Percentiles rank a stretch among this genome's conserved stretches.
phyloP scores from a whole-genome alignment of 1,140 invertebrate species.

The Hermetia illucens region DNA sequence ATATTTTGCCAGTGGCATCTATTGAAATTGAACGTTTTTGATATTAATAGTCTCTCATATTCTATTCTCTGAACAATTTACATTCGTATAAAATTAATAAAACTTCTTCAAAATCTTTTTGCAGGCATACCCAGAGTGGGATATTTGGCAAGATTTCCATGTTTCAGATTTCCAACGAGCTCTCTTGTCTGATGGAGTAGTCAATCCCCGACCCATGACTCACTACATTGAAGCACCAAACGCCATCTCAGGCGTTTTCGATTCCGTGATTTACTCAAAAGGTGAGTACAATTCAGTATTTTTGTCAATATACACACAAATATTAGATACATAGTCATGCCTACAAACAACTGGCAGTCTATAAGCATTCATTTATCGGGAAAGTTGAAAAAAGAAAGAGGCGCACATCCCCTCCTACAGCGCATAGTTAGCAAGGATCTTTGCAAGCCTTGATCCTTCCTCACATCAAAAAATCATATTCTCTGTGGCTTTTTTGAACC shows the following conservation, averaged over 20 bases:
- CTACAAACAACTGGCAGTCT: no score
- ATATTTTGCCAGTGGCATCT: no score
- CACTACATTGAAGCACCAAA: slow-evolving; percentile 42
- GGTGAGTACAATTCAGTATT: slow-evolving; percentile 11
- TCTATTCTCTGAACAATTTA: neutral
- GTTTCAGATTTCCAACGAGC: slow-evolving; percentile 31
- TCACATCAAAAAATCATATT: no score
- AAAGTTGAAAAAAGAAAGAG: no score
- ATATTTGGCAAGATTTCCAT: slow-evolving; percentile 47
- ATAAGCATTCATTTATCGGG: no score
- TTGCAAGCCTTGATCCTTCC: no score
- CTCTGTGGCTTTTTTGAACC: no score
- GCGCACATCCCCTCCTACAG: no score
- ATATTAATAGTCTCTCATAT: no score
- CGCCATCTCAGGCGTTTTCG: slow-evolving; percentile 54
- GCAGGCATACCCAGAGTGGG: slow-evolving; percentile 17
- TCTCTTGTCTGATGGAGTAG: slow-evolving; percentile 12
- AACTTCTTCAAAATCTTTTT: neutral
- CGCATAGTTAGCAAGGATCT: no score
- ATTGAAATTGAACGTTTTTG: no score
- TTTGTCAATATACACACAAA: neutral
- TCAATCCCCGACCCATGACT: slow-evolving; percentile 47
- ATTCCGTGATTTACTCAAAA: slow-evolving; percentile 51
- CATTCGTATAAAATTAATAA: neutral
- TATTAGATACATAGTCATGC: neutral